Percentiles rank a stretch among this genome's conserved stretches.
Evolutionary conservation across 2,888 invertebrate species (phyloP).

Genomic region (Sphaeridia pumilis): DNA sequence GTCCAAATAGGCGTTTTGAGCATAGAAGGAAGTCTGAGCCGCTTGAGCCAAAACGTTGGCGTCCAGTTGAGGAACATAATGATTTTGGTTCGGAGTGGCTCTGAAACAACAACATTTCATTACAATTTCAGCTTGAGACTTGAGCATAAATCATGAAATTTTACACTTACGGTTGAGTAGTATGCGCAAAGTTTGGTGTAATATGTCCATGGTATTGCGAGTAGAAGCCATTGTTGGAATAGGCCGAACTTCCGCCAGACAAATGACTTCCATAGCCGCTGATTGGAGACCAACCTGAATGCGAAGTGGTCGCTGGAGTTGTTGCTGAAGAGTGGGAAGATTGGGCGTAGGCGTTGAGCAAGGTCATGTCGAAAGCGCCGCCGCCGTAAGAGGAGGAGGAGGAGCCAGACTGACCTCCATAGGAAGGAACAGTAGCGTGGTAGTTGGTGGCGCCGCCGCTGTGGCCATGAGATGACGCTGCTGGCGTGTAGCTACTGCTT

Average conservation of each 20-base stretch:
- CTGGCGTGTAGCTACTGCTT: too few relatives aligned
- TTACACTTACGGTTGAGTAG: conserved; percentile 3
- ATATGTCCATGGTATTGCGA: conserved; percentile 11
- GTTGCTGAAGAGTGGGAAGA: background rate
- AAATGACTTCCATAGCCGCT: background rate
- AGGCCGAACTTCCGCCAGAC: background rate
- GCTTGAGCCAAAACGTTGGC: conserved; percentile 14
- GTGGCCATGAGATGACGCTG: too few relatives aligned
- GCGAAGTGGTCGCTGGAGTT: background rate
- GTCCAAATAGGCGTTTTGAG: conserved; percentile 16
- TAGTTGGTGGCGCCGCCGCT: too few relatives aligned
- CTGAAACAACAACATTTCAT: background rate
- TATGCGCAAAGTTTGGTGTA: conserved; percentile 18
- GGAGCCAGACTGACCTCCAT: background rate
- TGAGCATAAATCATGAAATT: too few relatives aligned
- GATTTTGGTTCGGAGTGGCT: background rate
- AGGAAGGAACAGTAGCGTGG: too few relatives aligned
- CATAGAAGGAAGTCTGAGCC: conserved; percentile 14
- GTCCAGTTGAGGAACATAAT: too few relatives aligned
- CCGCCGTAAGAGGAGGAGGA: conserved; percentile 1
- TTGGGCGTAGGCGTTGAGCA: conserved; percentile 10
- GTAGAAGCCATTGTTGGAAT: conserved; percentile 11
- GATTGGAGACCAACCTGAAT: background rate
- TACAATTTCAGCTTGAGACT: background rate
- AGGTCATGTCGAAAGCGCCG: conserved; percentile 10